Conservation (phyloP, 2,113 vertebrate genomes). For the Callipepla squamata region DNA sequence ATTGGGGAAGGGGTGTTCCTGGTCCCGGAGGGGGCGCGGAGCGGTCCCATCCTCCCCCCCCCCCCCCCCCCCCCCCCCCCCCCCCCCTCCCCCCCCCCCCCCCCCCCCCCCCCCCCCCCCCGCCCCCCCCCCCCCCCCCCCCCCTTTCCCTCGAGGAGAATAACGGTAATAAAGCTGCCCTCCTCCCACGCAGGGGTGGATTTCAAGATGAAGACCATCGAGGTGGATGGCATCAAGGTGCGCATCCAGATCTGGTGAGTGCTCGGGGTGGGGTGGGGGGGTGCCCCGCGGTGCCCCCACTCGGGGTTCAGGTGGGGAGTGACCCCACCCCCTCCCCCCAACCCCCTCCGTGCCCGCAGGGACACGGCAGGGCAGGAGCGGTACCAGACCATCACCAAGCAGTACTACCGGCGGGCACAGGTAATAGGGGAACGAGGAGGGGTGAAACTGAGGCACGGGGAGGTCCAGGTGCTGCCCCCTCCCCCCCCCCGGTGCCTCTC, state of each 20-base stretch:
- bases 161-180: no score
- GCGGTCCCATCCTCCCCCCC: no score
- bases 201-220: constrained; percentile 88
- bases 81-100: no score
- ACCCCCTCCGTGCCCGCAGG: constrained; percentile 74
- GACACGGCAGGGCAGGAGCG: constrained; percentile 97
- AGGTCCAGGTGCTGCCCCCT: background rate
- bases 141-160: no score
- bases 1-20: background rate
- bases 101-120: no score
- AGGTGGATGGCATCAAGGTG: constrained; percentile 85
- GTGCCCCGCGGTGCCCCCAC: background rate
- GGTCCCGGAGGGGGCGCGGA: background rate
- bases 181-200: background rate
- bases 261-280: background rate
- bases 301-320: fast-evolving
- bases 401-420: constrained; percentile 98
- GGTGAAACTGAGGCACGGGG: background rate
- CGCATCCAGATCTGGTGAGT: constrained; percentile 87
- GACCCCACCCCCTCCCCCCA: no score
- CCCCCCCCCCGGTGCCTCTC: background rate
- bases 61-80: no score
- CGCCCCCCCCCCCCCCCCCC: no score
- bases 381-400: constrained; percentile 98
- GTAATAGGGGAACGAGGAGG: constrained; percentile 63